These are phyloP conservation scores for Apoda limacodes DNA, from an alignment of 2,888 invertebrate genomes.

Conservation along the genomic window DNA sequence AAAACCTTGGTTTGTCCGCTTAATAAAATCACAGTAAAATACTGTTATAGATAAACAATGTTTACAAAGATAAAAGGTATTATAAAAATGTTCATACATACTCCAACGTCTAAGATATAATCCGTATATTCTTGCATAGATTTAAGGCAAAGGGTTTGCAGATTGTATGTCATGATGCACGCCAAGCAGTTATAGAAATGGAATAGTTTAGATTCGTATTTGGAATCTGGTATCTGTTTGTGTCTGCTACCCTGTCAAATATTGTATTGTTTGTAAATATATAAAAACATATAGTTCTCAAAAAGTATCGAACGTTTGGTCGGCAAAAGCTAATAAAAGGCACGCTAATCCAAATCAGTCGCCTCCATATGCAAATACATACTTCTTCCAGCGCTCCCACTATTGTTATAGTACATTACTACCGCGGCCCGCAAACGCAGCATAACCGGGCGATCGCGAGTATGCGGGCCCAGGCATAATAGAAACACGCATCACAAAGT, in stretches of 20 bases:
- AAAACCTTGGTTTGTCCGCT: conserved; percentile 79
- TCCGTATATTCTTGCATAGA: conserved; percentile 83
- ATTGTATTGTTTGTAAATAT: conserved; percentile 5
- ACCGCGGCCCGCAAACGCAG: too few species aligned
- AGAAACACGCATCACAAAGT: too few species aligned
- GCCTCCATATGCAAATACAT: too few species aligned
- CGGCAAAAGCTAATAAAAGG: too few species aligned
- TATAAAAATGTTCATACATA: conserved; percentile 37
- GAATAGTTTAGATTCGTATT: conserved; percentile 73
- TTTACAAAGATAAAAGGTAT: not conserved
- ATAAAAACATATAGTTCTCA: conserved; percentile 6
- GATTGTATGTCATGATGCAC: conserved; percentile 88
- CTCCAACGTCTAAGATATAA: conserved; percentile 82
- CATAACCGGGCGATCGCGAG: too few species aligned
- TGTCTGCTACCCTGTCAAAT: conserved; percentile 74
- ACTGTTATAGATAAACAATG: conserved; percentile 2
- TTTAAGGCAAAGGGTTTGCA: conserved; percentile 83
- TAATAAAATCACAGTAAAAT: conserved; percentile 23
- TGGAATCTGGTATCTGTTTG: conserved; percentile 75
- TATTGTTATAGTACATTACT: too few species aligned
- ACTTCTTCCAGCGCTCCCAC: too few species aligned
- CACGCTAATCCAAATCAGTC: too few species aligned
- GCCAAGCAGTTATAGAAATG: conserved; percentile 88
- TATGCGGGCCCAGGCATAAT: too few species aligned
- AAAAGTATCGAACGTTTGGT: conserved; percentile 4